These are phyloP conservation scores for Drosophila aff. DNA, from an alignment of 1,140 invertebrate species.

Conservation along the genomic window DNA sequence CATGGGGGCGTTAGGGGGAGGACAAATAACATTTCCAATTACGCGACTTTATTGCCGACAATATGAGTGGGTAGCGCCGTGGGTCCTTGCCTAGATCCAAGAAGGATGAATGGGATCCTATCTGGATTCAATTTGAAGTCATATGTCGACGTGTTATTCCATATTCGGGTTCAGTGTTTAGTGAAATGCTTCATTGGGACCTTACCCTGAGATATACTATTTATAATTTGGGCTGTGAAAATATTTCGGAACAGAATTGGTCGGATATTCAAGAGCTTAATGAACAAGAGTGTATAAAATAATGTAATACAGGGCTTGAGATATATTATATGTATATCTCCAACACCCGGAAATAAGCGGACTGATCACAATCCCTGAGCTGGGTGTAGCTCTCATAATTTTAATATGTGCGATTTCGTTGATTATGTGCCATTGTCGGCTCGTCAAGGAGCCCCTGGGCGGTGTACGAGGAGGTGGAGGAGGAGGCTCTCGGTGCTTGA, in stretches of 20 bases:
- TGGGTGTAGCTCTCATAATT: slow-evolving; percentile 28
- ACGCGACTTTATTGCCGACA: slow-evolving; percentile 45
- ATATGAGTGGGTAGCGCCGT: slow-evolving; percentile 27
- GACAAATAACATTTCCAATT: slow-evolving; percentile 50
- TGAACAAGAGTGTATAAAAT: not conserved
- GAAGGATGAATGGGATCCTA: slow-evolving; percentile 5
- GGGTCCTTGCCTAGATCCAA: not conserved
- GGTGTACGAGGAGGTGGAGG: not conserved
- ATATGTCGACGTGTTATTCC: not conserved
- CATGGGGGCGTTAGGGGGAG: not conserved
- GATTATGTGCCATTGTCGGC: slow-evolving; percentile 65
- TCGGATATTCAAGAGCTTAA: not conserved
- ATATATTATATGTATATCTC: not conserved
- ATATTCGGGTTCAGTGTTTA: not conserved
- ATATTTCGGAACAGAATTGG: not conserved
- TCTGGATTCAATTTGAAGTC: slow-evolving; percentile 2
- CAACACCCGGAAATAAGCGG: not conserved
- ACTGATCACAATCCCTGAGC: not conserved
- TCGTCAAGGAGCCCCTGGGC: slow-evolving; percentile 15
- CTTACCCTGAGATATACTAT: not conserved
- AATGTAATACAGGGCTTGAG: not conserved
- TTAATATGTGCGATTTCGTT: slow-evolving; percentile 63
- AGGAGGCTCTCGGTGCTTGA: not conserved
- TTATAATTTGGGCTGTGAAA: not conserved
- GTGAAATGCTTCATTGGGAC: not conserved